These are phyloP conservation scores for Nematostella vectensis DNA, from an alignment of 92 coral and sea anemone species.

Conservation along the genomic window DNA sequence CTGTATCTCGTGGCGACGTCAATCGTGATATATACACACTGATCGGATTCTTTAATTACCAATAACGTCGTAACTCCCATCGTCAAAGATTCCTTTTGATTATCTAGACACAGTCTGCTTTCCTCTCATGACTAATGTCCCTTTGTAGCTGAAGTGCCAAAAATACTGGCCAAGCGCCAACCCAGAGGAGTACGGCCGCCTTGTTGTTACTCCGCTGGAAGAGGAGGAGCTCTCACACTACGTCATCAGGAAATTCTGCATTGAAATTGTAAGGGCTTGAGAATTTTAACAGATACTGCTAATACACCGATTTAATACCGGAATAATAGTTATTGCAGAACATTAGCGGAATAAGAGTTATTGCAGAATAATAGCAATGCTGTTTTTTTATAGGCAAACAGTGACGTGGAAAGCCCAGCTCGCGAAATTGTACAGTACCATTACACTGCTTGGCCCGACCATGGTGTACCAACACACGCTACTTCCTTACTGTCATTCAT, in stretches of 20 bases:
- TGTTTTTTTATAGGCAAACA: not conserved
- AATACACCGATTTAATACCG: no score
- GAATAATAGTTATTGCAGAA: no score
- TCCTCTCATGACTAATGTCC: no score
- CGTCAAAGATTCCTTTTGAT: no score
- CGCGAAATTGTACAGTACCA: conserved; percentile 74
- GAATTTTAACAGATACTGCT: no score
- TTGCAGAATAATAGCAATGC: no score
- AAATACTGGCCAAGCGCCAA: conserved; percentile 96
- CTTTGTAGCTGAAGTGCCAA: conserved; percentile 83
- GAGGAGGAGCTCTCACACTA: conserved; percentile 92
- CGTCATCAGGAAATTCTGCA: conserved; percentile 74
- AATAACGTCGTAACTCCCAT: no score
- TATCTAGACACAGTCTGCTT: no score
- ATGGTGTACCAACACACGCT: conserved; percentile 82
- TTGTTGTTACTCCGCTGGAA: conserved; percentile 74
- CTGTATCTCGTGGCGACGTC: no score
- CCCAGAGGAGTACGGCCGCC: conserved; percentile 87
- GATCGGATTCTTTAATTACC: no score
- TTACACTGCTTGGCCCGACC: conserved; percentile 90
- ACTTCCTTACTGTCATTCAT: conserved; percentile 72
- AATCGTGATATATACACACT: no score
- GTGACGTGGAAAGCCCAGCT: conserved; percentile 50
- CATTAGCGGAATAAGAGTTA: no score
- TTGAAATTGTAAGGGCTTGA: conserved; percentile 73